Base-by-base conservation (phyloP, 2,113 vertebrate species). In the Centropus unirufus region DNA sequence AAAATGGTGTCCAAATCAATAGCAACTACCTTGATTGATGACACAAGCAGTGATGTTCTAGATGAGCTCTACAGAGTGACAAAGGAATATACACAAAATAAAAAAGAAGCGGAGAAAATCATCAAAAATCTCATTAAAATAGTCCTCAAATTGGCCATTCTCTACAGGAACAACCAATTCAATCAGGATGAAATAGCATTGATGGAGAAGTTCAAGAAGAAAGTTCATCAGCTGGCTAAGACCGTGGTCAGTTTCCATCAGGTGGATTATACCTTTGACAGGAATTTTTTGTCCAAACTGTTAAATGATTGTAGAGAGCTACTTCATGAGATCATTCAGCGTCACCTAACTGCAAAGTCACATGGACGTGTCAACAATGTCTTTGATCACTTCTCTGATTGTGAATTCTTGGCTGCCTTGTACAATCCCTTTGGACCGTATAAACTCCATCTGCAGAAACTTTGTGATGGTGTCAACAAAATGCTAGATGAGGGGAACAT, bases 101-200 rank as follows among this genome's bases (percentile, higher is more conserved):
- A 98, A 90, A 98, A 97, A 30, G 98, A 98, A 94, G 98, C 98
- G 0, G 98, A 99, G 96, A 98, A 98, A 59, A 97, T 99, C 13
- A 98, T 98, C 64, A 99, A 99, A 94, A 98, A 99, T 91, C 98
- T 99, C 78, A 98, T 99, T 94, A 99, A 99, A 92, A 98, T 98
- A 11, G 98, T 98, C 55, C 98, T 99, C 86, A 99, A 99, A 90
- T 97, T 99, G 93, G 98, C 98, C 52, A 98, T 99, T 62, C 98
- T 99, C 13, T 98, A 98, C 91, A 97, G 98, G 78, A 98, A 99
- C 82, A 98, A 98, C 58, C 98, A 98, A 15, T 99, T 99, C 75
- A 99, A 98, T 76, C 92, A 98, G 30, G 98, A 99, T 14, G 98
- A 99, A 96, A 97, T 98, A 36, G 95, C 97, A 0, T 42, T 98